Evolutionary conservation across 1,140 invertebrate species (phyloP).

Genomic region (Bombus cullumanus): DNA sequence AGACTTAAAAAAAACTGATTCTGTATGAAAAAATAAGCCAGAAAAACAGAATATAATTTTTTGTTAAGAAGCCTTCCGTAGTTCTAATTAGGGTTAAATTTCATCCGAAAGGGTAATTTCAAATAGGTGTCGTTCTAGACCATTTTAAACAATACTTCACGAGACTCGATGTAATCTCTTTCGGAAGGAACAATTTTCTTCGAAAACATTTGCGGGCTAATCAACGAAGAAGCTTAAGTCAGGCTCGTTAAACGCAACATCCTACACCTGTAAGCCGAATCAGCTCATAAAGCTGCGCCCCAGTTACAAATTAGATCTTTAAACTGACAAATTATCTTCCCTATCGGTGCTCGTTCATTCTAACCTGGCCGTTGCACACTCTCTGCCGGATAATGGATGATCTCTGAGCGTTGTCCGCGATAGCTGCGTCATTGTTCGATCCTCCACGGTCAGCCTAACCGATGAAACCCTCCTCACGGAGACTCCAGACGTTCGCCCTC

Average conservation of each 20-base stretch:
- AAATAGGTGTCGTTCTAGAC: neutral
- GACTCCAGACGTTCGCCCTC: conserved; percentile 40
- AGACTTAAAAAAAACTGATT: no score
- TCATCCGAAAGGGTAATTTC: no score
- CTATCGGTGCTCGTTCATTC: conserved; percentile 24
- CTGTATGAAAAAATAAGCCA: no score
- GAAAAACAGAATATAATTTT: no score
- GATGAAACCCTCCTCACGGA: conserved; percentile 48
- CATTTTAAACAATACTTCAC: neutral
- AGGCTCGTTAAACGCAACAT: neutral
- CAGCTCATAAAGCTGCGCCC: conserved; percentile 19
- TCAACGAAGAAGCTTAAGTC: neutral
- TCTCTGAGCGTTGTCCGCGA: conserved; percentile 20
- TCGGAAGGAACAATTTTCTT: no score
- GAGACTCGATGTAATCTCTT: neutral
- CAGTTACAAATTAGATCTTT: conserved; percentile 41
- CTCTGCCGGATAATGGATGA: conserved; percentile 32
- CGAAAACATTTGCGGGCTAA: neutral
- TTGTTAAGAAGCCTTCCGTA: no score
- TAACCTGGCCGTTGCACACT: conserved; percentile 29
- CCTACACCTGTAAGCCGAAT: neutral
- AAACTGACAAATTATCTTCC: conserved; percentile 44
- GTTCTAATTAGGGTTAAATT: no score
- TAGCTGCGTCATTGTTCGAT: conserved; percentile 56
- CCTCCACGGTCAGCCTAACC: conserved; percentile 37